Percentiles rank a stretch among this genome's conserved stretches.
Conservation (phyloP, 2,113 vertebrate genomes). For the Melanerpes formicivorus region DNA sequence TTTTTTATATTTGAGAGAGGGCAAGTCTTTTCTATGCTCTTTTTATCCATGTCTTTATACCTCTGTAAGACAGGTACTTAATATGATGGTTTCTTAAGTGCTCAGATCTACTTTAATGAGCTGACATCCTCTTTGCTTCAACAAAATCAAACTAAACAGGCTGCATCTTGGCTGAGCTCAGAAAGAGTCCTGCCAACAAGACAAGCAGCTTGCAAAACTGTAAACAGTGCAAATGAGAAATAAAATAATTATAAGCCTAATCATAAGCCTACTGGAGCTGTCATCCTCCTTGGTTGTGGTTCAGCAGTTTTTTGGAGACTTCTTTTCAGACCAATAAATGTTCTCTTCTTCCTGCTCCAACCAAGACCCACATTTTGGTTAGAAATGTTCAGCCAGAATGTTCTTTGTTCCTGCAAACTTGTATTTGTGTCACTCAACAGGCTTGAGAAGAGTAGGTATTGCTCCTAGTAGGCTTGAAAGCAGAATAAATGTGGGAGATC, state of each 20-base stretch:
- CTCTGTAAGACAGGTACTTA: neutral
- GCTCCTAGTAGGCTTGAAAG: neutral
- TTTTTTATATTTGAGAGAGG: neutral
- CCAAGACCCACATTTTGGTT: neutral
- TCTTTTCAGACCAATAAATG: neutral
- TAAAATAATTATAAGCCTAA: neutral
- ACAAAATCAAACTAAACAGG: neutral
- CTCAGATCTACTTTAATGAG: neutral
- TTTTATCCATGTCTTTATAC: neutral
- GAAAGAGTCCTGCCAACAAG: neutral
- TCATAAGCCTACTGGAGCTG: neutral
- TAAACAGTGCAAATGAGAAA: neutral
- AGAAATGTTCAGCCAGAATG: neutral
- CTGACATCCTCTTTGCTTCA: neutral
- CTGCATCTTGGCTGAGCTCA: conserved; percentile 12
- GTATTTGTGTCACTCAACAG: neutral
- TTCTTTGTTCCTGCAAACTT: neutral
- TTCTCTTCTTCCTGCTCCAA: neutral
- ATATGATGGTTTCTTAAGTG: neutral
- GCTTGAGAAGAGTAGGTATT: neutral
- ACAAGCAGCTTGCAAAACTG: neutral
- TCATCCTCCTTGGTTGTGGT: neutral
- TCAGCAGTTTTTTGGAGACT: neutral
- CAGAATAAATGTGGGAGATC: neutral
- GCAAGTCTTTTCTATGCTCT: neutral